Conservation (phyloP, 30 jellyfish, hydroid and myxozoan genomes). For the Aurelia aurita region DNA sequence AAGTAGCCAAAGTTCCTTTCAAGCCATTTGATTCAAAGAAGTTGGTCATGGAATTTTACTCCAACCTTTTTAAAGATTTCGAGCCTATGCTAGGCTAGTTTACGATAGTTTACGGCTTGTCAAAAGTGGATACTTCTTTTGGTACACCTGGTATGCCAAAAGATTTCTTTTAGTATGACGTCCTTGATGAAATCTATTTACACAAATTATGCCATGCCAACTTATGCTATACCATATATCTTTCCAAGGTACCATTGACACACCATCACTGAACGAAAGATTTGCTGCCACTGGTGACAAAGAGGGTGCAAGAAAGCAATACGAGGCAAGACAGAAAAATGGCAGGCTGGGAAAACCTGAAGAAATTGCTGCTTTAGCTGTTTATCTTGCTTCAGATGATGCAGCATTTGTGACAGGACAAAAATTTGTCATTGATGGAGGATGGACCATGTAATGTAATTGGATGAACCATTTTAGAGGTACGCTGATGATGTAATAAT, state of each 20-base stretch:
- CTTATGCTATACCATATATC: neutral
- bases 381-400: constrained; percentile 70
- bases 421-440: constrained; percentile 72
- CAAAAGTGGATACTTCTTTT: too few species aligned
- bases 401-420: constrained; percentile 76
- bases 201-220: neutral
- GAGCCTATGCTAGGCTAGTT: too few species aligned
- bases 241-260: constrained; percentile 69
- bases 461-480: neutral
- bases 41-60: too few species aligned
- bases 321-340: constrained; percentile 59
- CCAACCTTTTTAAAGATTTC: too few species aligned
- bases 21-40: too few species aligned
- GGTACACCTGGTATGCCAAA: too few species aligned
- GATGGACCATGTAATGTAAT: constrained; percentile 75
- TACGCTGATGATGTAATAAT: neutral
- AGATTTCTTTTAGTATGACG: too few species aligned
- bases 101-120: too few species aligned
- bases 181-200: too few species aligned
- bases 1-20: too few species aligned
- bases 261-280: constrained; percentile 76
- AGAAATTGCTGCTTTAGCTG: constrained; percentile 75
- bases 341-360: constrained; percentile 79
- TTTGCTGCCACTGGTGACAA: constrained; percentile 58
- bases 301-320: constrained; percentile 39